phyloP scores from a whole-genome alignment of 2,888 invertebrate species.

The Apocheima hispidaria region DNA sequence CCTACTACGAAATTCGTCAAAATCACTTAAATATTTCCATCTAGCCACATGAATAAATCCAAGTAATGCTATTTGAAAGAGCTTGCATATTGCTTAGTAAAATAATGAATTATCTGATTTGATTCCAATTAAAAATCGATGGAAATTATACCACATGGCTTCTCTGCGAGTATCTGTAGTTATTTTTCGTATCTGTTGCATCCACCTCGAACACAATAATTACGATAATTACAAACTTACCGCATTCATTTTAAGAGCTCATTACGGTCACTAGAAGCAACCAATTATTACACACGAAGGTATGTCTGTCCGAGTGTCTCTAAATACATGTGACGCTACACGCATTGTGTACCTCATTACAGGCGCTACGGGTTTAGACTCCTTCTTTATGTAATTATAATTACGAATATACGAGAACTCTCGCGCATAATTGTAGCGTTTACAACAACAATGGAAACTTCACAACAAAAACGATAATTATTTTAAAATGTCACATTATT shows the following conservation, averaged over 20 bases:
- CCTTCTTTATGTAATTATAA: constrained; percentile 31
- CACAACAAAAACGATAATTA: constrained; percentile 53
- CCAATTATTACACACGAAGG: constrained; percentile 24
- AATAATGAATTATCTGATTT: too few relatives aligned
- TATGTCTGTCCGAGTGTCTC: constrained; percentile 16
- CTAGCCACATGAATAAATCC: neutral
- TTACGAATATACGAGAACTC: constrained; percentile 37
- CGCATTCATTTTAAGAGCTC: constrained; percentile 17
- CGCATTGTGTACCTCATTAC: constrained; percentile 26
- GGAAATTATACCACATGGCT: too few relatives aligned
- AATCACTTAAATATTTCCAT: neutral
- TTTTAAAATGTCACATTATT: constrained; percentile 67
- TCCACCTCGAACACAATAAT: neutral
- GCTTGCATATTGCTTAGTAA: too few relatives aligned
- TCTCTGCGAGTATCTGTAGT: neutral
- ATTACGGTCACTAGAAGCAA: constrained; percentile 21
- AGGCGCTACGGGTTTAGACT: constrained; percentile 25
- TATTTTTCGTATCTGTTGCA: neutral
- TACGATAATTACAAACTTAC: constrained; percentile 12
- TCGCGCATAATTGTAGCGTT: constrained; percentile 43
- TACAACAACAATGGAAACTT: constrained; percentile 44
- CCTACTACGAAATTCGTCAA: too few relatives aligned
- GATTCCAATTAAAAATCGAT: too few relatives aligned
- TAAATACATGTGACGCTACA: constrained; percentile 4
- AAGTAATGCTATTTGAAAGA: too few relatives aligned